phyloP scores from a whole-genome alignment of 1,140 invertebrate genomes.

The Thalassaphorura encarpata region DNA sequence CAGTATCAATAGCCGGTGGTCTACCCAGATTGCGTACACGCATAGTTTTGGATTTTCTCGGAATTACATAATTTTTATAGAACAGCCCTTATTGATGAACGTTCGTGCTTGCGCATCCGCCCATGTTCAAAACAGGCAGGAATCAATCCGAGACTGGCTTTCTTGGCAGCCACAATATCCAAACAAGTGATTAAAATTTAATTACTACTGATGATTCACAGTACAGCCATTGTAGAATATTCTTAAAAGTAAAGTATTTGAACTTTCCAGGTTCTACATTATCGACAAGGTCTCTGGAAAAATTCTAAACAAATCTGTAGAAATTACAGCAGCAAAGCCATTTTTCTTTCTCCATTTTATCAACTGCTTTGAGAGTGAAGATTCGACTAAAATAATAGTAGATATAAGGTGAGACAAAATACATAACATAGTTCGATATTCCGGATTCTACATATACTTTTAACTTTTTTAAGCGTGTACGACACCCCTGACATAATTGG shows the following conservation, averaged over 20 bases:
- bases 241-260: no score
- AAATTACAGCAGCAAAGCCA: constrained; percentile 37
- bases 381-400: no score
- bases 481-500: no score
- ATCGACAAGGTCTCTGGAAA: constrained; percentile 41
- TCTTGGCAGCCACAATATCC: constrained; percentile 30
- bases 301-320: constrained; percentile 32
- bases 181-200: no score
- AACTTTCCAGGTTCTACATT: constrained; percentile 39
- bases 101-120: constrained; percentile 2
- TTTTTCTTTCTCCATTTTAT: constrained; percentile 47
- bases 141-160: constrained; percentile 7
- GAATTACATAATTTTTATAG: constrained; percentile 44
- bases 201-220: no score
- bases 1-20: constrained; percentile 33
- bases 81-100: constrained; percentile 37
- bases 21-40: neutral
- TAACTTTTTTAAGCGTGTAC: no score
- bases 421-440: no score
- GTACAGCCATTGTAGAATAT: no score
- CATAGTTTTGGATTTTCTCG: constrained; percentile 39
- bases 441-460: no score
- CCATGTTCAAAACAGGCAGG: constrained; percentile 18
- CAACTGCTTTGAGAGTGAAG: constrained; percentile 44
- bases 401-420: no score